Percentiles rank a stretch among this genome's conserved stretches.
phyloP scores from a whole-genome alignment of 2,113 vertebrate species.

The Phyllostomus hastatus region DNA sequence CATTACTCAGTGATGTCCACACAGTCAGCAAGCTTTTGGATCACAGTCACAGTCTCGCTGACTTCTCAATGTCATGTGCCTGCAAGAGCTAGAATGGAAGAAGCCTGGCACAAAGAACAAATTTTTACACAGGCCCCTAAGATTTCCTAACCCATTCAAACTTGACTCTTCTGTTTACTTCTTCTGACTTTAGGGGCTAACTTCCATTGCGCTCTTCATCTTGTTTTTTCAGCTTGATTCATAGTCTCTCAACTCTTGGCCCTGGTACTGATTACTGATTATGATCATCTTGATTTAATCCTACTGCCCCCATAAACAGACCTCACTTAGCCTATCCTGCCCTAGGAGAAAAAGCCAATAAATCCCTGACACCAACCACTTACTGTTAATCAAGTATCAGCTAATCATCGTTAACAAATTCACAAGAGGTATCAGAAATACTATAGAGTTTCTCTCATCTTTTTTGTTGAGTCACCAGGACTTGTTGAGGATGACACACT shows the following conservation, averaged over 20 bases:
- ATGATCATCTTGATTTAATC: not conserved
- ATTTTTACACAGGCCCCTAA: not conserved
- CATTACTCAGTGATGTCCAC: not conserved
- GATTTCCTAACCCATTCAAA: not conserved
- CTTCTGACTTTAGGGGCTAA: not conserved
- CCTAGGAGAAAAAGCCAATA: not conserved
- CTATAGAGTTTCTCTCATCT: not conserved
- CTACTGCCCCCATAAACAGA: not conserved
- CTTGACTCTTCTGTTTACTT: not conserved
- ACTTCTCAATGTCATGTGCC: not conserved
- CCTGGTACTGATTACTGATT: not conserved
- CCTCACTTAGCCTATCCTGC: not conserved
- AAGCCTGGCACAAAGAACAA: not conserved
- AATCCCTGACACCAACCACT: not conserved
- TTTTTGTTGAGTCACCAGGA: not conserved
- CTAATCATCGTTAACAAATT: not conserved
- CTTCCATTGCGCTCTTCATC: not conserved
- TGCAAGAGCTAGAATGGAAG: not conserved
- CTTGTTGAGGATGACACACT: not conserved
- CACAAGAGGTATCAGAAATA: not conserved
- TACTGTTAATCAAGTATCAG: not conserved
- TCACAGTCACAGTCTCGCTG: not conserved
- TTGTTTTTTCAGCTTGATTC: not conserved
- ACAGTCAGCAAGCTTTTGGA: not conserved
- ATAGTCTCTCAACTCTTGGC: not conserved